Percentiles rank a stretch among this genome's conserved stretches.
These are phyloP conservation scores for Trichopria drosophilae DNA, from an alignment of 2,888 invertebrate species.

Conservation along the genomic window DNA sequence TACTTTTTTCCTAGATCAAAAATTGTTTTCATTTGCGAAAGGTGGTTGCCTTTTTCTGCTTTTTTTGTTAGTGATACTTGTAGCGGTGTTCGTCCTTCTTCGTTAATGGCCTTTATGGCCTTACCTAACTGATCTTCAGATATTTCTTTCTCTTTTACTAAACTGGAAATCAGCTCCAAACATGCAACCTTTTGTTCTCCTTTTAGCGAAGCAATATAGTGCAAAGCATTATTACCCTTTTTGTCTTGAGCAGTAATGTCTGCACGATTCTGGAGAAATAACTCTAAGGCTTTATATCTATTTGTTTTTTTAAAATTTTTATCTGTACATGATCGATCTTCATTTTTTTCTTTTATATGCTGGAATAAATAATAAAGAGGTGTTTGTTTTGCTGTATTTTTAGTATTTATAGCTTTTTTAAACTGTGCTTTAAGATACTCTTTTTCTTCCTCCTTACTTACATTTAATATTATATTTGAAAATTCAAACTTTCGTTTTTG, in stretches of 20 bases:
- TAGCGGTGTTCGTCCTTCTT: constrained; percentile 19
- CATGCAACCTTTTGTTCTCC: constrained; percentile 25
- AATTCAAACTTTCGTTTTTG: constrained; percentile 17
- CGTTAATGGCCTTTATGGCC: constrained; percentile 16
- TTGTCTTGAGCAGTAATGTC: constrained; percentile 22
- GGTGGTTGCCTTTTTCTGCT: neutral
- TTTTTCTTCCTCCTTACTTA: too few species aligned
- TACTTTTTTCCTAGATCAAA: too few species aligned
- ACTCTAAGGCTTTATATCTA: constrained; percentile 20
- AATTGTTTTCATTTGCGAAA: too few species aligned
- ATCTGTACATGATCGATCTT: constrained; percentile 18
- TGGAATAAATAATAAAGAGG: constrained; percentile 12
- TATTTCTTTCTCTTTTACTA: constrained; percentile 22
- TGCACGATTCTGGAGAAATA: constrained; percentile 20
- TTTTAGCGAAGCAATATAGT: constrained; percentile 24
- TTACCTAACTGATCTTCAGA: too few species aligned
- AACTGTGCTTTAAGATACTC: constrained; percentile 14
- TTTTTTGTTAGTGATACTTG: constrained; percentile 16
- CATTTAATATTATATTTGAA: constrained; percentile 14
- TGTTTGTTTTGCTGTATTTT: constrained; percentile 18
- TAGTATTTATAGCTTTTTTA: constrained; percentile 22
- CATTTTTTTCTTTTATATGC: constrained; percentile 20
- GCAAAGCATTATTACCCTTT: constrained; percentile 22
- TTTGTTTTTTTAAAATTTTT: constrained; percentile 19
- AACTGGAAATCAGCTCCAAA: constrained; percentile 23